phyloP scores from a whole-genome alignment of 2,113 vertebrate genomes.

The Copsychus sechellarum region DNA sequence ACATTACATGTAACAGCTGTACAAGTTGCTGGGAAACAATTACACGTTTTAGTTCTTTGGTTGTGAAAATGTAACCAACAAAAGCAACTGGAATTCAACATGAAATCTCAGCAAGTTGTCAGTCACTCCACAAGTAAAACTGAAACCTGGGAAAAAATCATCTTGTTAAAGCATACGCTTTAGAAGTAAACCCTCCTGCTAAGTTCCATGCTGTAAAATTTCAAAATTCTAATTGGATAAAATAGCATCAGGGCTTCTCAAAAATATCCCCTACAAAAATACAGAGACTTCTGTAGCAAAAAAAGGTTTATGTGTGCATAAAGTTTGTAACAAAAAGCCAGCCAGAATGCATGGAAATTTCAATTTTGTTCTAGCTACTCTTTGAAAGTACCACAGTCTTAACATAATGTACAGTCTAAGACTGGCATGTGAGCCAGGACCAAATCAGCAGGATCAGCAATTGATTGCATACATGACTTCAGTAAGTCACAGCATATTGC shows the following conservation, averaged over 20 bases:
- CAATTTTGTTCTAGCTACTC: not conserved
- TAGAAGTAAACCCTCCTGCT: not conserved
- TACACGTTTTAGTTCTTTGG: not conserved
- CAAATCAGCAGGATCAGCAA: not conserved
- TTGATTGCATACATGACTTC: accelerated
- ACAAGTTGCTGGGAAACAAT: not conserved
- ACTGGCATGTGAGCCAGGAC: not conserved
- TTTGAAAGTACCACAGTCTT: not conserved
- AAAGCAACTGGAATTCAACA: not conserved
- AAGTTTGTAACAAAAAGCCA: not conserved
- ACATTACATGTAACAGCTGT: not conserved
- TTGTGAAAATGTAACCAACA: not conserved
- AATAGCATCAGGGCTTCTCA: not conserved
- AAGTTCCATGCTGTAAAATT: not conserved
- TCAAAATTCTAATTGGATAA: not conserved
- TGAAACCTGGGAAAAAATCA: not conserved
- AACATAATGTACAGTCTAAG: not conserved
- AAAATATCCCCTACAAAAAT: not conserved
- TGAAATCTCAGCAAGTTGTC: not conserved
- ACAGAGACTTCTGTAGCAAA: not conserved
- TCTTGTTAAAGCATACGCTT: not conserved
- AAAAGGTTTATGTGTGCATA: not conserved
- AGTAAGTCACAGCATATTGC: not conserved
- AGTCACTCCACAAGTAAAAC: not conserved
- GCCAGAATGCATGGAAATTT: not conserved